A percentile compares a stretch with the other conserved stretches of the same genome.
These are phyloP conservation scores for Eumacrocentrus americanus DNA, from an alignment of 2,888 invertebrate genomes.

Conservation along the genomic window DNA sequence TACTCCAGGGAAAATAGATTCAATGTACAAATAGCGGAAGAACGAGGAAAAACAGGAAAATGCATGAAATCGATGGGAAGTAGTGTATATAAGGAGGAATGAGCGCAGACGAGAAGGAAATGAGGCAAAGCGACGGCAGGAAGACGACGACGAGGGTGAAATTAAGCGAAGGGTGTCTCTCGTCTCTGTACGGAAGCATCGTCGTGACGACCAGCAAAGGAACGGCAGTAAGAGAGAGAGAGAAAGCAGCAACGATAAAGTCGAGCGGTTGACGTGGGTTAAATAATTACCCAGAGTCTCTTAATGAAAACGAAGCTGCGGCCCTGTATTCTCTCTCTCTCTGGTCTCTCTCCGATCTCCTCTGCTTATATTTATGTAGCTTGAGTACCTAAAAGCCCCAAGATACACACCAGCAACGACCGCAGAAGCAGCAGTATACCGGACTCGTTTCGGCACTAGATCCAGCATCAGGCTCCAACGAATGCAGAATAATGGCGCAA, in stretches of 20 bases:
- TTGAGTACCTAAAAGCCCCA: constrained; percentile 1
- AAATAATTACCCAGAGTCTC: constrained; percentile 31
- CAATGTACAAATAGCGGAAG: no score
- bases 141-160: constrained; percentile 14
- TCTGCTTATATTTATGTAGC: constrained; percentile 10
- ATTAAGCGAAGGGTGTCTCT: constrained; percentile 18
- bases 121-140: constrained; percentile 24
- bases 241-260: constrained; percentile 30
- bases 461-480: neutral
- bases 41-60: neutral
- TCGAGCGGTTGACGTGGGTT: constrained; percentile 32
- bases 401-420: neutral
- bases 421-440: no score
- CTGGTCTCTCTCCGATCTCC: neutral
- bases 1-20: neutral
- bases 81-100: neutral
- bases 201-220: constrained; percentile 4
- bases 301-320: constrained; percentile 34
- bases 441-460: constrained; percentile 4
- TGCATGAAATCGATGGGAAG: constrained; percentile 11
- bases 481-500: constrained; percentile 2
- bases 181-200: constrained; percentile 17
- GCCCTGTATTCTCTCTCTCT: neutral
- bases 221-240: neutral
- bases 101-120: constrained; percentile 18